Evolutionary conservation across 2,888 invertebrate species (phyloP), one percentile per base, ranked within the genome.

Genomic region (Noctua comes): DNA sequence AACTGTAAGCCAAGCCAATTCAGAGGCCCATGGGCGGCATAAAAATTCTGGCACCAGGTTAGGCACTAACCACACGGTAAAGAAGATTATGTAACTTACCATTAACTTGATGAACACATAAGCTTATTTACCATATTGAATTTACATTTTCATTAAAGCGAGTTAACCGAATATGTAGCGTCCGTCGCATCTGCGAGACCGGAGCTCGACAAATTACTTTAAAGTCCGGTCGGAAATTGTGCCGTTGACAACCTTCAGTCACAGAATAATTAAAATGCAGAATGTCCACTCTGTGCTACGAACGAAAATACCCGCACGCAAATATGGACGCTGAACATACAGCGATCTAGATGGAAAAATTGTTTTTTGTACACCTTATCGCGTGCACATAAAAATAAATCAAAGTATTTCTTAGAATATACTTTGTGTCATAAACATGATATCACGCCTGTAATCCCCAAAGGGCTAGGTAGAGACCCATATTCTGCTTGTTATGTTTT

Each of bases 171-270:
- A 83, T 71, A 36, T 68, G 62, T 72, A 62, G 71, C 54, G 66
- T 62, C 68, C n/a, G 68, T 64, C 69, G n/a, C 73, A 48, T 73
- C 51, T 83, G 71, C 51, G 62, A 51, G 66, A 57, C 57, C 64
- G 74, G 64, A 59, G 64, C 43, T 43, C 40, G 85, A 80, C 85
- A 84, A 83, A 83, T 83, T 83, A 84, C 68, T 74, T 84, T 64
- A 80, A 68, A 68, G 64, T 83, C 82, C 74, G 80, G 68, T 75
- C 80, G 80, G 82, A 84, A 68, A 80, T 80, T 80, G 71, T 43
- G 16, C 43, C 40, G 80, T 71, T 71, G 84, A 80, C 64, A 68
- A 68, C 68, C 62, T 57, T 59, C 13, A 31, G 43, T 6, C 73
- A 72, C 73, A 36, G 16, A 72, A 46, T n/a, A 72, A 2, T 40